Base-by-base conservation (phyloP, 2,797 vertebrate genomes). In the Myotis findleyi region DNA sequence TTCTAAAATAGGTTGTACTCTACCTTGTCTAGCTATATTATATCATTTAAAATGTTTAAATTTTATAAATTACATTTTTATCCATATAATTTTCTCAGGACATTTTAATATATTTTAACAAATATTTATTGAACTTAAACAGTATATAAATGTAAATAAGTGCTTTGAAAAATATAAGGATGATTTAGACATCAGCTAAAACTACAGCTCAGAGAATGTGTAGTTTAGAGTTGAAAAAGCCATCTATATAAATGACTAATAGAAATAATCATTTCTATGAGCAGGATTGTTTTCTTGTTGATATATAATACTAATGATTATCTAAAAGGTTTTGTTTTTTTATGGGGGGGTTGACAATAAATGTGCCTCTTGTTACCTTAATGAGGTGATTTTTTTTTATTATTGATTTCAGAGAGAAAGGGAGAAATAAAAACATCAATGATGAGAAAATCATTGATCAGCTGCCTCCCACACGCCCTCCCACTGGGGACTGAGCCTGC, bases 91-190 rank as follows among this genome's bases (percentile, higher is more conserved):
- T 87, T 93, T 62, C n/a, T 94, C 18, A 87, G 57, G 59, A 75
- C 47, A 75, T 47, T 92, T 92, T 92, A 66, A 68, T 95, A 21
- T 77, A 75, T 62, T 83, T 87, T 83, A 72, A 86, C 44, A 96
- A 72, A 82, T 93, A 85, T n/a, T 93, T 85, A 76, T 68, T 92
- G 21, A 71, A 38, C 17, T 55, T 89, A 59, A 89, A 75, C 16
- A 66, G 6, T 68, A 23, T 36, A 57, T 38, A 71, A 87, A 38
- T 84, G 6, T 80, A 69, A 80, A n/a, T 51, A 89, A 76, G 27
- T 89, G 5, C 57, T 93, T 93, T 95, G 49, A 71, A 93, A 87
- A 90, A 36, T 82, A n/a, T 7, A 75, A 89, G 68, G 84, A 47
- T 91, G 44, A 68, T 77, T 86, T 73, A 91, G 33, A 72, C 3